A percentile compares a stretch with the other conserved stretches of the same genome.
Conservation (phyloP, 2,888 invertebrate genomes). For the Lamellibrachia satsuma region DNA sequence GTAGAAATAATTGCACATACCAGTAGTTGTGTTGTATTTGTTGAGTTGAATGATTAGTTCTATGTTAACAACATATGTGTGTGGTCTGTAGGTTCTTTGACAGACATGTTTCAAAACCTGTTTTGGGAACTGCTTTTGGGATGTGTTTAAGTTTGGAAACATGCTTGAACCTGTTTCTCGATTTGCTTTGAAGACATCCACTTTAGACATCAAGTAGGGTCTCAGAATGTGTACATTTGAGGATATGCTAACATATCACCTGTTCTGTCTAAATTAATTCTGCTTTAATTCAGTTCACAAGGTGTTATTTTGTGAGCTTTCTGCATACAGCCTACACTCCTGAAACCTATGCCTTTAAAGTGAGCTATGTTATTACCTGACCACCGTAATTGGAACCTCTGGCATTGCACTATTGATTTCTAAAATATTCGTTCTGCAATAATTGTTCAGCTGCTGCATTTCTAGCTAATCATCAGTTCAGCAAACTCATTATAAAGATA, state of each 20-base stretch:
- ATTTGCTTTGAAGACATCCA: too few relatives aligned
- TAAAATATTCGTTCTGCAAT: neutral
- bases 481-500: neutral
- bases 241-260: too few relatives aligned
- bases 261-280: too few relatives aligned
- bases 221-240: too few relatives aligned
- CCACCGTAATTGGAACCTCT: neutral
- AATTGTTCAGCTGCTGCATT: neutral
- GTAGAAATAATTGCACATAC: neutral
- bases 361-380: neutral
- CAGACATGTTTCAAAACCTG: too few relatives aligned
- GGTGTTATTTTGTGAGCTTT: neutral
- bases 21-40: neutral
- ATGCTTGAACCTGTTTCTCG: too few relatives aligned
- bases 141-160: too few relatives aligned
- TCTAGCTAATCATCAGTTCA: neutral
- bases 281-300: too few relatives aligned
- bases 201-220: too few relatives aligned
- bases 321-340: neutral
- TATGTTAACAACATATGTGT: neutral
- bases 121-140: too few relatives aligned
- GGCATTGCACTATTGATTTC: neutral
- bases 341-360: neutral
- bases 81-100: too few relatives aligned
- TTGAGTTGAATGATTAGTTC: neutral